Base-by-base conservation (phyloP, 2,797 vertebrate species). In the Menidia menidia region DNA sequence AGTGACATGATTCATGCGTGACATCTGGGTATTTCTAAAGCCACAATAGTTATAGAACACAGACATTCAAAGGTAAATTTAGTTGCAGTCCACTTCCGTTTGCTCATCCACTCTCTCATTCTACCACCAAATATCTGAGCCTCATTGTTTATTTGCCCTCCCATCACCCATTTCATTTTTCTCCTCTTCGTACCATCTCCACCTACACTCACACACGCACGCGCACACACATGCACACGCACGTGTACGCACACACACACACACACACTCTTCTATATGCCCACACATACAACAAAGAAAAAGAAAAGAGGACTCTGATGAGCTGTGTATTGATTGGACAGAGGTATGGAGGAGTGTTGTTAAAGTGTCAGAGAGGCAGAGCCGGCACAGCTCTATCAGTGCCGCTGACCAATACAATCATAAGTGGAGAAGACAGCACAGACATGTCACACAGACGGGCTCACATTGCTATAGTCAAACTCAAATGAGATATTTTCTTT, bases 241-340 rank as follows among this genome's bases (percentile, higher is more conserved):
- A 25, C 25, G 2, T 25, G 25, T 2, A 25, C 25, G 2, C 25
- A 25, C 25, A 25, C 25, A 25, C 25, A 2, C 25, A 25, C 25
- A 25, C 25, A 25, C 25, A 25, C 25, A 25, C 25, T 1, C 25
- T 2, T 25, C 25, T 54, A 48, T 47, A 73, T 52, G n/a, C 65
- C 71, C 66, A 67, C 33, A 59, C 58, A 72, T 51, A 53, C 50
- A 25, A 31, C 50, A 57, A 59, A 15, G 56, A 67, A 30, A 54
- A 53, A 67, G 61, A 59, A 39, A 39, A 39, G 35, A 65, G 32
- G 62, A 80, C 75, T 67, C 64, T 81, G 68, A 85, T 87, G 80
- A 88, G 79, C 75, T 78, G 77, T 84, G 64, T 87, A 92, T 90
- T 78, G 87, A 92, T 88, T 89, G 83, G 70, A 68, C 64, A 45